Percentiles rank a stretch among this genome's conserved stretches.
Conservation (phyloP, 2,888 invertebrate species). For the Linnaemya vulpina region DNA sequence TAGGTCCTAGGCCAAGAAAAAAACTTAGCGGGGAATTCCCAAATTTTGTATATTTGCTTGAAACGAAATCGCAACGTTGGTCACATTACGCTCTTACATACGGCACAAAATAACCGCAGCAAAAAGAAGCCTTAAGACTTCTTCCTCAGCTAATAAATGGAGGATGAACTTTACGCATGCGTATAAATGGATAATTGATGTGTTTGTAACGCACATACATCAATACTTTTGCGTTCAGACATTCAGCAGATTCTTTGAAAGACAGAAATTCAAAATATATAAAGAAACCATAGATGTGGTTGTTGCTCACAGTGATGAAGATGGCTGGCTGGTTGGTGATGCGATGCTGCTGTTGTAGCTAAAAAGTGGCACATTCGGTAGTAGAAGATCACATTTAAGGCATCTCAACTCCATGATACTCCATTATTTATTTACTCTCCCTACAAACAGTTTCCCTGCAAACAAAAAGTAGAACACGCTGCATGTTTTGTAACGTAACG, state of each 20-base stretch:
- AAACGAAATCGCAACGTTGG: neutral
- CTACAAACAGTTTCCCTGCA: neutral
- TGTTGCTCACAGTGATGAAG: constrained; percentile 17
- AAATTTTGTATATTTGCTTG: too few relatives aligned
- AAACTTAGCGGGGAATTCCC: too few relatives aligned
- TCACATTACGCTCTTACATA: constrained; percentile 26
- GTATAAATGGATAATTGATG: constrained; percentile 75
- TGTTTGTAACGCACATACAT: constrained; percentile 59
- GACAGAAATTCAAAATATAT: neutral
- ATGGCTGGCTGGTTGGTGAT: constrained; percentile 16
- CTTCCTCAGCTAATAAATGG: constrained; percentile 67
- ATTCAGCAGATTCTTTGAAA: constrained; percentile 35
- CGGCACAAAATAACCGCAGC: constrained; percentile 15
- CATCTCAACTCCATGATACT: constrained; percentile 30
- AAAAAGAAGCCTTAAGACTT: constrained; percentile 43
- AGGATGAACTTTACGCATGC: constrained; percentile 74
- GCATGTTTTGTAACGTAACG: constrained; percentile 36
- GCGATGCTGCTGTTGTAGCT: constrained; percentile 27
- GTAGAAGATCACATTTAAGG: constrained; percentile 31
- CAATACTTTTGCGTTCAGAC: constrained; percentile 42
- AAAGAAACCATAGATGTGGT: constrained; percentile 16
- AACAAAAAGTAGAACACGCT: constrained; percentile 45
- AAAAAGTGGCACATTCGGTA: constrained; percentile 60
- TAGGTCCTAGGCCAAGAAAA: too few relatives aligned
- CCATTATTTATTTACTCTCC: constrained; percentile 58